Percentiles rank a stretch among this genome's conserved stretches.
Evolutionary conservation across 2,888 invertebrate species (phyloP).

Genomic region (Epirrita christyi): DNA sequence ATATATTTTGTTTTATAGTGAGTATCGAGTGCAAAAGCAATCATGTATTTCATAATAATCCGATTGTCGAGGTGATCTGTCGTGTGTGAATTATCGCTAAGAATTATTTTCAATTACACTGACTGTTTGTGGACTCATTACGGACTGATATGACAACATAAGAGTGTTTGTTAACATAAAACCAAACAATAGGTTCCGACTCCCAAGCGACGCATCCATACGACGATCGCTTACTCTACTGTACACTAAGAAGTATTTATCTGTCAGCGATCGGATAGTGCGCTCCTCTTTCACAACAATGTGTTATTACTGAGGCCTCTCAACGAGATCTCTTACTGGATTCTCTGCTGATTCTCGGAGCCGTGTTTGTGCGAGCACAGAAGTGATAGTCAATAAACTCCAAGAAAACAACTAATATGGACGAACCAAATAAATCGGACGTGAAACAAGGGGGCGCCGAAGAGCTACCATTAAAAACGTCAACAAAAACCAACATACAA

Average conservation of each 20-base stretch:
- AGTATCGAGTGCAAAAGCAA: constrained; percentile 10
- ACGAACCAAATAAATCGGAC: constrained; percentile 48
- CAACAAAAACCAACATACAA: constrained; percentile 53
- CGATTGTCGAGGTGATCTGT: constrained; percentile 31
- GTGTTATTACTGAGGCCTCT: constrained; percentile 35
- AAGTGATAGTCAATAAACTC: constrained; percentile 13
- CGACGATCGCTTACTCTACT: constrained; percentile 48
- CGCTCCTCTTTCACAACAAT: constrained; percentile 49
- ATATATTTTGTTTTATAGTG: constrained; percentile 34
- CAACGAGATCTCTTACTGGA: constrained; percentile 2
- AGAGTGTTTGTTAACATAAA: constrained; percentile 69
- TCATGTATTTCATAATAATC: constrained; percentile 39
- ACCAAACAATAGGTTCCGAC: constrained; percentile 62
- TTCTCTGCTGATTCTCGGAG: background rate
- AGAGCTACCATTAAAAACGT: constrained; percentile 62
- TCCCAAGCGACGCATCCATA: constrained; percentile 48
- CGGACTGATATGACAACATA: constrained; percentile 72
- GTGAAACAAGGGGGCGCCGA: constrained; percentile 52
- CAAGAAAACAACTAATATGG: constrained; percentile 48
- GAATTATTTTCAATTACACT: constrained; percentile 66
- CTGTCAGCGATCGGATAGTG: constrained; percentile 48
- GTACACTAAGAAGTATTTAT: constrained; percentile 48
- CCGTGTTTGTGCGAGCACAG: background rate
- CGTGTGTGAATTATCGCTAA: constrained; percentile 57
- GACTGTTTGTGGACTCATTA: constrained; percentile 67